Percentiles rank a stretch among this genome's conserved stretches.
phyloP scores from a whole-genome alignment of 2,888 invertebrate species.

The Diarsia mendica region DNA sequence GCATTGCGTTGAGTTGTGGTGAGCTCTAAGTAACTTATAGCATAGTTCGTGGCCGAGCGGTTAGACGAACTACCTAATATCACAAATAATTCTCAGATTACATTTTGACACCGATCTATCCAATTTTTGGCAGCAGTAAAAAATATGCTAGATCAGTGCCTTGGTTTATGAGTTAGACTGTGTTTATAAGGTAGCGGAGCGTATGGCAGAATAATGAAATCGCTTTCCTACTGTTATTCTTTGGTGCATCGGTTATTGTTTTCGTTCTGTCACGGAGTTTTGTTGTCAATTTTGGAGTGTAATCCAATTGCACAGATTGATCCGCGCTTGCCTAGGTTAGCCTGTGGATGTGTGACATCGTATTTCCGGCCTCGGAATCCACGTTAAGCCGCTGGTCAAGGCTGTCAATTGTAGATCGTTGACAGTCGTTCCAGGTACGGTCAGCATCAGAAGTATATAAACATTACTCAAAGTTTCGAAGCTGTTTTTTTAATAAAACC shows the following conservation, averaged over 20 bases:
- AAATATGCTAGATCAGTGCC: constrained; percentile 61
- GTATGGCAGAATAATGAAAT: background rate
- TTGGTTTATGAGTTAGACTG: constrained; percentile 33
- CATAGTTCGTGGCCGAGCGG: background rate
- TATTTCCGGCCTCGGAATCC: no score
- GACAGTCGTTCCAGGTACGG: no score
- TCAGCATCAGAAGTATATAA: no score
- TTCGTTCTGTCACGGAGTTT: no score
- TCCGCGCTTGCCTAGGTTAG: no score
- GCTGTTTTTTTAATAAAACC: no score
- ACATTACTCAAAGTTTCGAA: no score
- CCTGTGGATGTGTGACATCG: no score
- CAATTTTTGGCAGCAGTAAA: constrained; percentile 64
- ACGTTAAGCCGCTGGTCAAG: no score
- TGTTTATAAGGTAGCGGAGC: constrained; percentile 7
- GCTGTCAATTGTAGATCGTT: no score
- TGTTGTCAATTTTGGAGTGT: no score
- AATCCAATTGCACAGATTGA: no score
- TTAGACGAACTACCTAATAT: background rate
- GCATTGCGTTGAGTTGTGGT: background rate
- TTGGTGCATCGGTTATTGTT: background rate
- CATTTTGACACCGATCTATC: constrained; percentile 37
- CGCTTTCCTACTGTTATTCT: background rate
- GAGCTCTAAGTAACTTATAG: background rate
- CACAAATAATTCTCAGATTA: constrained; percentile 20